Evolutionary conservation across 2,113 vertebrate genomes (phyloP), one percentile per base, ranked within the genome.

Genomic region (Corythoichthys haematopterus): DNA sequence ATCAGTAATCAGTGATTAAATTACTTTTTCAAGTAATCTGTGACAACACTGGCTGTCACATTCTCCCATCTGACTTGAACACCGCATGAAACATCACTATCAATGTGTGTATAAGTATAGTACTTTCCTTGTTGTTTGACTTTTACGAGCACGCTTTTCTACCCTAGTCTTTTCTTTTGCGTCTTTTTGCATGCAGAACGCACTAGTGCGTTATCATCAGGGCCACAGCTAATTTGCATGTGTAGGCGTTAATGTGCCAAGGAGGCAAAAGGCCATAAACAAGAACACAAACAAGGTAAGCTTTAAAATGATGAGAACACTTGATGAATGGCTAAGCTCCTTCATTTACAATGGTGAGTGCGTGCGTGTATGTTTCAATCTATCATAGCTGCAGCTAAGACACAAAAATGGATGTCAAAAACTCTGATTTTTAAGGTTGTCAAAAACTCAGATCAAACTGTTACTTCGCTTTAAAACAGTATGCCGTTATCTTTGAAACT

Each of bases 211-310:
- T 35, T 56, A 35, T 56, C 28, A n/a, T 56, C 55, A 36, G 10
- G 55, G 55, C 20, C 20, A 13, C 20, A n/a, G 16, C 38, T 43
- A n/a, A 60, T 60, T 60, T 40, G 9, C 58, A 40, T n/a, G 37
- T 2, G 38, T 20, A 15, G 58, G 37, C 12, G 36, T n/a, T 38
- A 40, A 59, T n/a, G 57, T 59, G 57, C 57, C 59, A 61, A 61
- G 16, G n/a, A 43, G 11, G 16, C 16, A 20, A 20, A n/a, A 40
- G 59, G 38, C 59, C n/a, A 1, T 6, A n/a, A 61, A 43, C 38
- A 45, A 59, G 59, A 61, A 20, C 16, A 20, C 38, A 61, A 60
- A 60, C 58, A 40, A 61, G 37, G 59, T 40, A 15, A 45, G 16
- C 3, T 43, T 12, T 20, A 45, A 57, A 57, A 43, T 11, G 15